These are phyloP conservation scores for Arremon brunneinucha DNA, from an alignment of 2,797 vertebrate species.

Conservation along the genomic window DNA sequence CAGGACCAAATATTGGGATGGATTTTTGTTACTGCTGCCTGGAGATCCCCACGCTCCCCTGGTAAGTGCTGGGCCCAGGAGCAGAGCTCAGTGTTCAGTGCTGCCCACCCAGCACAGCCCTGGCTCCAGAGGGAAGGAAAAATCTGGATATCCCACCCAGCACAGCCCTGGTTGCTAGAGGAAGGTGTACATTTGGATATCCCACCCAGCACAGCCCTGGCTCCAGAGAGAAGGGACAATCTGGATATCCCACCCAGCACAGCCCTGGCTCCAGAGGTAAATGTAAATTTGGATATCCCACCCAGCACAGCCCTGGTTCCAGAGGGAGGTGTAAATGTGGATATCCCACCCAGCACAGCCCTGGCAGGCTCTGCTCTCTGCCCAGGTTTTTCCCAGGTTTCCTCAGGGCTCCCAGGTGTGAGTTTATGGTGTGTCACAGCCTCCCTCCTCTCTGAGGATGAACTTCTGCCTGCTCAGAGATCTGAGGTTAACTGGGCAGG, in stretches of 20 bases:
- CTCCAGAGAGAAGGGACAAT: neutral
- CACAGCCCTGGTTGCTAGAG: rapidly evolving
- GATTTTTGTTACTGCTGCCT: neutral
- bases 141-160: neutral
- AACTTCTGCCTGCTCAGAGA: neutral
- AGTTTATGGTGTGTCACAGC: neutral
- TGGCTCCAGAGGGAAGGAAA: too few relatives aligned
- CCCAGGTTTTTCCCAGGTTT: neutral
- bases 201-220: neutral
- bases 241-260: neutral
- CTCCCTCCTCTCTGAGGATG: neutral
- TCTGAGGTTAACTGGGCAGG: neutral
- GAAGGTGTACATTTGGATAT: neutral
- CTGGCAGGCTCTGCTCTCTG: neutral
- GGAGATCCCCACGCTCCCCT: neutral
- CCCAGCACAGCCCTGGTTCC: too few relatives aligned
- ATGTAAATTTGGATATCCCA: too few relatives aligned
- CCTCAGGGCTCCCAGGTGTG: neutral
- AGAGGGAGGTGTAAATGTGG: too few relatives aligned
- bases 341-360: neutral
- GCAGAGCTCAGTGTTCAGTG: neutral
- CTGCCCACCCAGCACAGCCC: neutral
- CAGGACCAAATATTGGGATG: neutral
- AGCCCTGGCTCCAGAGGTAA: too few relatives aligned
- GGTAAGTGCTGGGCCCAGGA: neutral